phyloP scores from a whole-genome alignment of 1,140 invertebrate genomes.

The Stenopsyche tienmushanensis region DNA sequence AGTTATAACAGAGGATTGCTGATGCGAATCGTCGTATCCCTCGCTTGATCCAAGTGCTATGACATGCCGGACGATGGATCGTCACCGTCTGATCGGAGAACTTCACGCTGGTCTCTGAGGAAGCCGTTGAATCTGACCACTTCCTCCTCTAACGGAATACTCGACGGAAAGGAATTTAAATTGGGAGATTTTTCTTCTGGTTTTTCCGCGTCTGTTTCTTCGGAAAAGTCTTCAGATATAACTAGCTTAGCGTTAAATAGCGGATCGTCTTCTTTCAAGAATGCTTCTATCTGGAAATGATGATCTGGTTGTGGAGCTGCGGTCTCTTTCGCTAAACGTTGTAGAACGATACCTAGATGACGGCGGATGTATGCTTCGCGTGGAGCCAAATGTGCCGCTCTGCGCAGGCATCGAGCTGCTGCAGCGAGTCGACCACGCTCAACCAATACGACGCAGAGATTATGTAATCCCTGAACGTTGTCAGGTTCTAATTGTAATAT shows the following conservation, averaged over 20 bases:
- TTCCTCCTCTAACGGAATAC: conserved; percentile 36
- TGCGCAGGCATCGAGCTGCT: conserved; percentile 81
- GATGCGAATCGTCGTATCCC: conserved; percentile 36
- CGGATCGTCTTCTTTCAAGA: conserved; percentile 38
- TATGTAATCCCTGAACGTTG: conserved; percentile 94
- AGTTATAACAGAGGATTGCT: conserved; percentile 40
- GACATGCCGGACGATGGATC: conserved; percentile 55
- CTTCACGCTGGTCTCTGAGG: conserved; percentile 34
- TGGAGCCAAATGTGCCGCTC: conserved; percentile 78
- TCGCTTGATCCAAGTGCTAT: conserved; percentile 45
- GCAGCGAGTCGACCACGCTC: conserved; percentile 81
- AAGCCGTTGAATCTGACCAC: conserved; percentile 40
- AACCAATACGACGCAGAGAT: conserved; percentile 93
- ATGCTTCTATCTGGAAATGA: conserved; percentile 39
- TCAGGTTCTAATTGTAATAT: conserved; percentile 85
- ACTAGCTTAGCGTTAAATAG: conserved; percentile 30
- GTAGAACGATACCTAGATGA: conserved; percentile 83
- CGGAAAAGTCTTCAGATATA: conserved; percentile 32
- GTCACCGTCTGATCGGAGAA: conserved; percentile 44
- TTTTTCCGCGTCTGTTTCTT: conserved; percentile 14
- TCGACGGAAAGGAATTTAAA: conserved; percentile 13
- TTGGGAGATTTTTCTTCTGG: conserved; percentile 17
- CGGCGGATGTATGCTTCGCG: conserved; percentile 87
- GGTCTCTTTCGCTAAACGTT: conserved; percentile 58
- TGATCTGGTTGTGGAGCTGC: conserved; percentile 21